Base-by-base conservation (phyloP, 1,140 invertebrate species). In the Brachionus koreanus region DNA sequence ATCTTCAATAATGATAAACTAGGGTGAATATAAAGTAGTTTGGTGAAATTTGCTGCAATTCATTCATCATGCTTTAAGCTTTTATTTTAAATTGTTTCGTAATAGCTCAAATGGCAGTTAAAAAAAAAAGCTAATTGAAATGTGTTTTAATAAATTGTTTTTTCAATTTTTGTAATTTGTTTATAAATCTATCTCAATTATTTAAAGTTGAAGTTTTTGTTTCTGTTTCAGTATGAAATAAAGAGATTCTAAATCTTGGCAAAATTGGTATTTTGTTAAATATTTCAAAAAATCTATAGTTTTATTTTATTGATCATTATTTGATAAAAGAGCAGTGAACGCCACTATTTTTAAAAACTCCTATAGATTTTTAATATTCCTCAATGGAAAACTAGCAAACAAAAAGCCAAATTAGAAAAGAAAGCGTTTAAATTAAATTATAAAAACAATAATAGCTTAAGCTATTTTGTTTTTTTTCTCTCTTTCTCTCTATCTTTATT, bases 281-380 rank as follows among this genome's bases (percentile, higher is more conserved):
- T 57, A 23, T 23, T 57, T 57, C 49, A 19, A 57, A 25, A 19
- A 57, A 57, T 29, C 29, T 3, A 29, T 19, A 57, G 49, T 57
- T 7, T 9, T 57, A 19, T 57, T n/a, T n/a, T 57, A 57, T 57
- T 57, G 49, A 57, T 57, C 49, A 57, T 57, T 57, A 57, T 57
- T 57, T 57, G 16, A 19, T 19, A 7, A 19, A 9, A 57, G 49
- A 57, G 49, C 5, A 57, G 49, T 63, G 61, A 63, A 63, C 37
- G 37, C 35, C 65, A 69, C 33, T 37, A 19, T 39, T 39, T 29
- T 29, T 37, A 69, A 65, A n/a, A 65, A 39, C n/a, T 69, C 65
- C 35, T 69, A 69, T 69, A 33, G 65, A 42, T 69, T 65, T 65
- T 65, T 69, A 39, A 69, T 37, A 69, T 69, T 69, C 35, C 65